phyloP scores from a whole-genome alignment of 64 coral and sea anemone genomes.

The Astreopora myriophthalma region DNA sequence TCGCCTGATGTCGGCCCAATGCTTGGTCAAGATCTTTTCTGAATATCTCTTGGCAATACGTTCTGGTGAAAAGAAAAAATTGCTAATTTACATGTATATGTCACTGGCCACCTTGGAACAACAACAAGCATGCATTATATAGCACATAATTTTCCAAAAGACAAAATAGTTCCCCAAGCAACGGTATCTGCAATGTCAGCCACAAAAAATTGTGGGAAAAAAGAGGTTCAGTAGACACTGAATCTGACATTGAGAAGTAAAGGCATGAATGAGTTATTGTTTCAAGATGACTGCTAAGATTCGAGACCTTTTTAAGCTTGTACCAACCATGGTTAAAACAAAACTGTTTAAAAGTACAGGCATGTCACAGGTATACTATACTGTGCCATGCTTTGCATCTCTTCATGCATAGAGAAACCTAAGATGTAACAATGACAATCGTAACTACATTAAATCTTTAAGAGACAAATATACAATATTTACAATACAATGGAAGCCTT shows the following conservation, averaged over 20 bases:
- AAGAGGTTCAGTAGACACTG: neutral
- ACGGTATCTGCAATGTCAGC: neutral
- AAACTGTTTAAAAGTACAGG: neutral
- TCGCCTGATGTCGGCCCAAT: neutral
- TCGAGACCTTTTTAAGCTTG: neutral
- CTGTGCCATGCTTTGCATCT: neutral
- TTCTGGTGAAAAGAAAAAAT: neutral
- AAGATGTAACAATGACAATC: neutral
- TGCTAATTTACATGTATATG: neutral
- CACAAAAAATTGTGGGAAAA: neutral
- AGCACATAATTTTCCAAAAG: neutral
- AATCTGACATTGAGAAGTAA: slow-evolving; percentile 2
- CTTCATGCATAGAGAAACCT: neutral
- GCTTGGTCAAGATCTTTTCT: neutral
- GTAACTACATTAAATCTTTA: slow-evolving; percentile 3
- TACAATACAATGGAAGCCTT: neutral
- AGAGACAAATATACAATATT: neutral
- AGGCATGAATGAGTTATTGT: neutral
- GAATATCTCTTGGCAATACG: slow-evolving; percentile 3
- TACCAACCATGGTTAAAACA: neutral
- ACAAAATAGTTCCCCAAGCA: neutral
- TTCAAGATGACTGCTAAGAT: neutral
- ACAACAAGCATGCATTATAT: neutral
- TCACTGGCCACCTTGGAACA: neutral
- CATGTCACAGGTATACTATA: neutral